Conservation (phyloP, 2,113 vertebrate species). For the Casuarius casuarius region DNA sequence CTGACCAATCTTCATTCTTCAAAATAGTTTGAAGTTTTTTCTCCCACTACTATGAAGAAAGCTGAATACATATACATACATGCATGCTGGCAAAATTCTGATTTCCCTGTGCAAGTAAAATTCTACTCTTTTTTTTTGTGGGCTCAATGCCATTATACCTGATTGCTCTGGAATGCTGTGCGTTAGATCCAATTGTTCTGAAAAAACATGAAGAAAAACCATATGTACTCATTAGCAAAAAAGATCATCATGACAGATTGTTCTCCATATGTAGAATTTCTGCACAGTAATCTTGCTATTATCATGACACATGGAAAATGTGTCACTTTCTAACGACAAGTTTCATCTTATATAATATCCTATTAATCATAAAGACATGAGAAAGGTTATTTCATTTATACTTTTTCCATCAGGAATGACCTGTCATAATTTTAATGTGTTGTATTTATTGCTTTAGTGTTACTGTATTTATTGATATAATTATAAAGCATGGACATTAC, state of each 20-base stretch:
- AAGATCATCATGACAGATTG: slow-evolving; percentile 63
- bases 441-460: neutral
- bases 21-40: neutral
- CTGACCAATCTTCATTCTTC: neutral
- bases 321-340: slow-evolving; percentile 31
- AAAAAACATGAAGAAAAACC: slow-evolving; percentile 39
- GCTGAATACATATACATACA: neutral
- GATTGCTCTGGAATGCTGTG: slow-evolving; percentile 48
- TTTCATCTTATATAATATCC: neutral
- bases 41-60: neutral
- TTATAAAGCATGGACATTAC: neutral
- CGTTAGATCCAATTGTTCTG: slow-evolving; percentile 49
- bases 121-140: neutral
- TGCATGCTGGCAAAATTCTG: neutral
- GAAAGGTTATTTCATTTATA: neutral
- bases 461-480: neutral
- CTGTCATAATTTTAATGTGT: neutral
- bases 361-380: neutral
- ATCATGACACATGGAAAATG: slow-evolving; percentile 24
- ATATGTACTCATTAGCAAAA: slow-evolving; percentile 63
- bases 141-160: slow-evolving; percentile 39
- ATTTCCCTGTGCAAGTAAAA: neutral
- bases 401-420: neutral
- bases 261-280: slow-evolving; percentile 49
- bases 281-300: slow-evolving; percentile 17